Base-by-base conservation (phyloP, 1,140 invertebrate species). In the Diachasma alloeum region DNA sequence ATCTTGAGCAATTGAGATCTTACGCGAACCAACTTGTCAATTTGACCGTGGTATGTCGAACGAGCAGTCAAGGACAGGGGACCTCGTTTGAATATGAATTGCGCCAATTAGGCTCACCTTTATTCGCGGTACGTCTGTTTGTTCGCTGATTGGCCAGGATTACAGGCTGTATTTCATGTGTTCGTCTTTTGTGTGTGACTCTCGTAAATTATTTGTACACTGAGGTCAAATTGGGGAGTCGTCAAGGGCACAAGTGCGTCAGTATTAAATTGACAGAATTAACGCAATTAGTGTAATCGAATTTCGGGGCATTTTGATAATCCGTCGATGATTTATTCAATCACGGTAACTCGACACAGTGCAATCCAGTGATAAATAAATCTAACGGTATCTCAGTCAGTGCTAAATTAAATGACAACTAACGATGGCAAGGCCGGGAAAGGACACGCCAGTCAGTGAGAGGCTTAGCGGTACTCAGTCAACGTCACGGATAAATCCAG, bases 11-110 rank as follows among this genome's bases (percentile, higher is more conserved):
- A 74, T 48, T 53, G 13, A 8, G 15, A 63, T 26, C 70, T 84
- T 81, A 81, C 76, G 71, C 77, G 42, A 71, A 72, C 4, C 19
- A 59, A 72, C 22, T 79, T 83, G 74, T 84, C 78, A 84, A 84
- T 86, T 84, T 75, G 75, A 71, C 80, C 19, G 80, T 80, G 75
- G 66, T 56, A 42, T 11, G 46, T 70, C 42, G 74, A 79, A 85
- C 83, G 82, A 85, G 67, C 80, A 85, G 82, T 84, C 85, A 87
- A 87, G 87, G 87, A 81, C 85, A 80, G 76, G 79, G 78, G 13
- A 84, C 78, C 83, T 86, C 83, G 85, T 89, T 87, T 88, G 83
- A 87, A 87, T 88, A 87, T 85, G 84, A 88, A 89, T 88, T 87
- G 85, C 79, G 79, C 81, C 84, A 83, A 87, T 87, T 86, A 88